Percentiles rank a stretch among this genome's conserved stretches.
phyloP scores from a whole-genome alignment of 2,888 invertebrate species.

The Corythucha ciliata region DNA sequence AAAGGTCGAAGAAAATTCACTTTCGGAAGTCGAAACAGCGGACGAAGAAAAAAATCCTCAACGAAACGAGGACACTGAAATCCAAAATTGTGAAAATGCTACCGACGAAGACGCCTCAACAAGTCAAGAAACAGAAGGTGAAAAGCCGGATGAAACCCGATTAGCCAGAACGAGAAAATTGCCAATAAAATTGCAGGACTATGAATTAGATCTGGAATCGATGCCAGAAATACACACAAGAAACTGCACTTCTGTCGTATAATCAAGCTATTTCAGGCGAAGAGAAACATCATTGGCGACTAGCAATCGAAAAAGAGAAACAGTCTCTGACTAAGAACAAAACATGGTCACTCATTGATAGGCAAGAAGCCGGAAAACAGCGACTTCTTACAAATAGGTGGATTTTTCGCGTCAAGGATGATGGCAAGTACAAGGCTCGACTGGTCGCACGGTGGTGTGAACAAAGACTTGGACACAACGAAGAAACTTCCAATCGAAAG shows the following conservation, averaged over 20 bases:
- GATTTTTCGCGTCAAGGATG: constrained; percentile 33
- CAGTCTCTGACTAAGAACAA: constrained; percentile 29
- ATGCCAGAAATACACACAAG: constrained; percentile 3
- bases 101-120: no score
- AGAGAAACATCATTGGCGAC: constrained; percentile 24
- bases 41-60: no score
- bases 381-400: constrained; percentile 34
- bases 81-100: no score
- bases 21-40: no score
- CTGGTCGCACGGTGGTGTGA: constrained; percentile 35
- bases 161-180: constrained; percentile 1
- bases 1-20: no score
- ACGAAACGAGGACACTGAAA: no score
- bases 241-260: constrained; percentile 20
- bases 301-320: constrained; percentile 33
- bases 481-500: constrained; percentile 34
- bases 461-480: constrained; percentile 33
- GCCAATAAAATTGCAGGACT: constrained; percentile 3
- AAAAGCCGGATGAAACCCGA: background rate
- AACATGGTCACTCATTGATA: constrained; percentile 33
- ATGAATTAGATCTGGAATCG: constrained; percentile 1
- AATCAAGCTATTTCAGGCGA: constrained; percentile 20
- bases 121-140: background rate
- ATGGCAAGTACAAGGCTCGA: constrained; percentile 32
- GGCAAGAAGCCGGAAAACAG: constrained; percentile 13